Evolutionary conservation across 2,797 vertebrate genomes (phyloP), one percentile per base, ranked within the genome.

Genomic region (Mionectes olivaceus): DNA sequence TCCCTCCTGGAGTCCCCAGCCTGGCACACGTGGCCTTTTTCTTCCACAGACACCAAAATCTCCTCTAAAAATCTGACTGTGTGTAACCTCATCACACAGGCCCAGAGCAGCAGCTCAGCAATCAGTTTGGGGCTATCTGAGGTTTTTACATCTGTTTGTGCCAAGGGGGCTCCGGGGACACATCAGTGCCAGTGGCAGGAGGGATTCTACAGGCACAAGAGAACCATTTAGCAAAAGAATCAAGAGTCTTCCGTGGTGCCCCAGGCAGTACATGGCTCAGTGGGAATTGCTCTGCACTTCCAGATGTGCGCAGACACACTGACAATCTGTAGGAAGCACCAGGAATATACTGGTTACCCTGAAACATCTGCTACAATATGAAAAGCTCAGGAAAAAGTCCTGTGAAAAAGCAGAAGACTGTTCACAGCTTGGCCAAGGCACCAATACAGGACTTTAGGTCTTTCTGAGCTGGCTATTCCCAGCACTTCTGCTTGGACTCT

Each of bases 191-290:
- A 88, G 59, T 87, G 94, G 90, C 56, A 77, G 60, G n/a, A 89
- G 63, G 25, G n/a, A 61, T 65, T 63, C 80, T 55, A 87, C n/a
- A 70, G 85, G 80, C 69, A 86, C 69, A 64, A 87, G 85, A 93
- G 95, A 92, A 88, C 41, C 3, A 75, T 50, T 77, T 68, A 90
- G 89, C 91, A 87, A 70, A 89, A 94, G 86, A 87, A 43, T 49
- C 19, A 75, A 75, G 53, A 79, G 67, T 94, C 82, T 91, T 61
- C 74, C 74, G 39, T 77, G 69, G 90, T 92, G 95, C 95, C 81
- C 46, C 92, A 96, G 87, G 67, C 87, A 94, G 67, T 37, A 43
- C 41, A 10, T 3, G 16, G 49, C 64, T 64, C 43, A 7, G 64
- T 19, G 30, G 50, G 69, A 86, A 43, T 41, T 50, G 80, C 69